phyloP scores from a whole-genome alignment of 2,113 vertebrate species.

The Coryphaenoides rupestris region DNA sequence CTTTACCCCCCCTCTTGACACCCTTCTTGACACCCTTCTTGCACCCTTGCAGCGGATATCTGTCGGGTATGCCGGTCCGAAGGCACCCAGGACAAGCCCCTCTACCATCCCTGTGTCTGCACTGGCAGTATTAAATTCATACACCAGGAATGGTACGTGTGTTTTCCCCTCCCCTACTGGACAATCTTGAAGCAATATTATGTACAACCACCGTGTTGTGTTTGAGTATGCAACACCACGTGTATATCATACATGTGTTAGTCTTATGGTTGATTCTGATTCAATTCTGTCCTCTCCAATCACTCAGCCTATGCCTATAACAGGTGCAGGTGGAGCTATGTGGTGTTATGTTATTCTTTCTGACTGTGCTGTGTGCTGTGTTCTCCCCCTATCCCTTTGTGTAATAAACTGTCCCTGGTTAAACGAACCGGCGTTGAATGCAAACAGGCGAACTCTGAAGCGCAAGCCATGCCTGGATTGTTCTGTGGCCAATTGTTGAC shows the following conservation, averaged over 20 bases:
- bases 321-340: no score
- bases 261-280: no score
- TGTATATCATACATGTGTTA: no score
- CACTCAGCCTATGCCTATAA: not conserved
- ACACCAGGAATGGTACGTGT: slow-evolving; percentile 93
- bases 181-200: no score
- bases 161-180: no score
- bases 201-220: no score
- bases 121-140: slow-evolving; percentile 99
- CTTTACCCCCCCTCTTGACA: not conserved
- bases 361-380: slow-evolving; percentile 6
- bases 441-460: slow-evolving; percentile 10
- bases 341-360: not conserved
- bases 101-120: slow-evolving; percentile 97
- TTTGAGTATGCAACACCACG: no score
- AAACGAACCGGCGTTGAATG: slow-evolving; percentile 19
- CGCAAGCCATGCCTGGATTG: slow-evolving; percentile 27
- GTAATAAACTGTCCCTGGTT: not conserved
- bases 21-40: slow-evolving; percentile 2
- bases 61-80: slow-evolving; percentile 97
- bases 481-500: slow-evolving; percentile 31
- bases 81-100: slow-evolving; percentile 94
- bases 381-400: not conserved
- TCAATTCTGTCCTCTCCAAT: no score
- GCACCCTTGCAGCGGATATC: slow-evolving; percentile 81